Conservation (phyloP, 2,797 vertebrate species). For the Schizopygopsis malacanthus region DNA sequence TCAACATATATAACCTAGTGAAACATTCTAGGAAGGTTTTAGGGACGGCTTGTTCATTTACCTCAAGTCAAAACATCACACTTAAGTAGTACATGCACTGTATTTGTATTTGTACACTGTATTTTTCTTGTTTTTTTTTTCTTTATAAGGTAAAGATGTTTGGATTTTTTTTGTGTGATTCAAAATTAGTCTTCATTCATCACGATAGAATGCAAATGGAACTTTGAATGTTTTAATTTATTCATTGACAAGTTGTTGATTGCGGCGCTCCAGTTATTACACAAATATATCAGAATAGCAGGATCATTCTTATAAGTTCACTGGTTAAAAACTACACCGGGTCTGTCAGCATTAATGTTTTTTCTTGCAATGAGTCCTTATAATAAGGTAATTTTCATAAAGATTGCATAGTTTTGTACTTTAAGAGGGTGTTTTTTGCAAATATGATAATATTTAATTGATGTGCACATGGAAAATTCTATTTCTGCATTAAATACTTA, state of each 20-base stretch:
- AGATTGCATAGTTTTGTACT: constrained; percentile 9
- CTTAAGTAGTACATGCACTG: constrained; percentile 11
- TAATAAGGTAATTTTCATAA: not conserved
- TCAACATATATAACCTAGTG: not conserved
- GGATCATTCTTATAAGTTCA: not conserved
- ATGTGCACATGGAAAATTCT: not conserved
- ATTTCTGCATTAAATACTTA: constrained; percentile 29
- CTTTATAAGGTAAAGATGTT: constrained; percentile 13
- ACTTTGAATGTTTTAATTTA: constrained; percentile 10
- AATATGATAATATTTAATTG: constrained; percentile 9
- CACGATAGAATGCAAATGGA: not conserved
- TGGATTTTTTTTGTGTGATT: constrained; percentile 41
- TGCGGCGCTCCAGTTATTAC: not conserved
- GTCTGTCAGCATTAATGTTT: not conserved
- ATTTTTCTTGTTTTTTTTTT: not conserved
- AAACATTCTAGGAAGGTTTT: not conserved
- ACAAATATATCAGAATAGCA: not conserved
- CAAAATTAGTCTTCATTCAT: not conserved
- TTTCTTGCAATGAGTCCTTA: not conserved
- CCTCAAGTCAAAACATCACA: constrained; percentile 20
- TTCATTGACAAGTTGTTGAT: not conserved
- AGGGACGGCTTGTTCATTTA: not conserved
- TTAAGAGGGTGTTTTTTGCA: not conserved
- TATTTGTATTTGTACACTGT: constrained; percentile 8
- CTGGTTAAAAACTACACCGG: not conserved